Evolutionary conservation across 2,113 vertebrate genomes (phyloP).

Genomic region (Xenopus tropicalis): DNA sequence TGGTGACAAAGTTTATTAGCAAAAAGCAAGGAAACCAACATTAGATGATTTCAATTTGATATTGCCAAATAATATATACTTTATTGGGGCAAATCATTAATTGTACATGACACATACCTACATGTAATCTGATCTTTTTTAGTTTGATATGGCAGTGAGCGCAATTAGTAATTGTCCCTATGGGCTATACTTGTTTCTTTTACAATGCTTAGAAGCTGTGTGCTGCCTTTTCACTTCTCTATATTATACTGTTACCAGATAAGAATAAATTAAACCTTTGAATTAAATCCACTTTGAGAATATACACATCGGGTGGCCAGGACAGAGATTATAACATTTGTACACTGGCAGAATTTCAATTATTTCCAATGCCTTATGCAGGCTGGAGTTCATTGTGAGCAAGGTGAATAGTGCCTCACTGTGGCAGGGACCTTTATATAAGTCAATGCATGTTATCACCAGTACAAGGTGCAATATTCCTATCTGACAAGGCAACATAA

Average conservation of each 20-base stretch:
- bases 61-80: slow-evolving; percentile 7
- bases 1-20: slow-evolving; percentile 38
- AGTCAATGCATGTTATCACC: no score
- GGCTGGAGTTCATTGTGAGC: no score
- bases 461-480: no score
- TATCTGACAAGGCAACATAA: no score
- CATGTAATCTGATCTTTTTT: slow-evolving; percentile 30
- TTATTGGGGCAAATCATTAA: slow-evolving; percentile 21
- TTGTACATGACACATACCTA: slow-evolving; percentile 32
- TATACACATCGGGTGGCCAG: slow-evolving; percentile 15
- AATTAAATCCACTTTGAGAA: slow-evolving; percentile 36
- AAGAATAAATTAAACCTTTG: slow-evolving; percentile 41
- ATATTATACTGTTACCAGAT: slow-evolving; percentile 34
- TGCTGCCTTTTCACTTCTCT: slow-evolving; percentile 21
- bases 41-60: slow-evolving; percentile 21
- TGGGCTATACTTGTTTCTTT: slow-evolving; percentile 24
- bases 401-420: no score
- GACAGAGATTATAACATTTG: slow-evolving; percentile 20
- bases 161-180: slow-evolving; percentile 36
- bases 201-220: slow-evolving; percentile 26
- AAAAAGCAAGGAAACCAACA: slow-evolving; percentile 39
- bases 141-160: slow-evolving; percentile 25
- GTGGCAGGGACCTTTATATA: no score
- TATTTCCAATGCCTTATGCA: not conserved
- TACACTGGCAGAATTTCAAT: slow-evolving; percentile 11